Conservation (phyloP, 2,113 vertebrate genomes). For the Campylorhamphus procurvoides region DNA sequence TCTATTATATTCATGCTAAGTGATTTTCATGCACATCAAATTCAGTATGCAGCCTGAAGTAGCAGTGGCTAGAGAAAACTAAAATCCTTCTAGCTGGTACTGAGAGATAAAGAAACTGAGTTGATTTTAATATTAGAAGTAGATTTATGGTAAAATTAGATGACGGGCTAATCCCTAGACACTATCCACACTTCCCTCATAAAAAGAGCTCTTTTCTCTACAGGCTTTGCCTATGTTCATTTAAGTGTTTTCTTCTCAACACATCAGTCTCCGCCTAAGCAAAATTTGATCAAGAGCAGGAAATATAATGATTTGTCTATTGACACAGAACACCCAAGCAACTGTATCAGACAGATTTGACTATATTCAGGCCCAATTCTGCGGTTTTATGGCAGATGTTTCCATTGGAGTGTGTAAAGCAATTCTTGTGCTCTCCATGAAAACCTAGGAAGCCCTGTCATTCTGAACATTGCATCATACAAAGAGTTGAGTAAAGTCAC, state of each 20-base stretch:
- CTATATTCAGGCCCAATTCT: neutral
- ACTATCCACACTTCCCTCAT: neutral
- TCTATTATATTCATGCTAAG: slow-evolving; percentile 60
- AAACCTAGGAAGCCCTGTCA: neutral
- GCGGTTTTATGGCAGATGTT: neutral
- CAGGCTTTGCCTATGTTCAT: neutral
- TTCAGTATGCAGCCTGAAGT: slow-evolving; percentile 24
- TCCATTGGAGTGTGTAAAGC: neutral
- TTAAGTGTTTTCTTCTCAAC: neutral
- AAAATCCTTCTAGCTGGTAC: slow-evolving; percentile 33
- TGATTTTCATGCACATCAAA: slow-evolving; percentile 60
- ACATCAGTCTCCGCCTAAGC: neutral
- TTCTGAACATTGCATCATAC: neutral
- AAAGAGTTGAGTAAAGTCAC: neutral
- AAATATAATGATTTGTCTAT: neutral
- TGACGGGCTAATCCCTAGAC: slow-evolving; percentile 29
- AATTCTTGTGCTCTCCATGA: neutral
- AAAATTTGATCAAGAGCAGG: neutral
- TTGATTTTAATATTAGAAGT: slow-evolving; percentile 36
- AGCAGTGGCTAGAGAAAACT: slow-evolving; percentile 20
- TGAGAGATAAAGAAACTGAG: slow-evolving; percentile 40
- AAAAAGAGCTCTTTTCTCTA: neutral
- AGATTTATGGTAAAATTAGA: slow-evolving; percentile 30
- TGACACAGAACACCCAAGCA: neutral
- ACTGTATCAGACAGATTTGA: neutral